Evolutionary conservation across 2,113 vertebrate species (phyloP).

Genomic region (Macroglossus sobrinus): DNA sequence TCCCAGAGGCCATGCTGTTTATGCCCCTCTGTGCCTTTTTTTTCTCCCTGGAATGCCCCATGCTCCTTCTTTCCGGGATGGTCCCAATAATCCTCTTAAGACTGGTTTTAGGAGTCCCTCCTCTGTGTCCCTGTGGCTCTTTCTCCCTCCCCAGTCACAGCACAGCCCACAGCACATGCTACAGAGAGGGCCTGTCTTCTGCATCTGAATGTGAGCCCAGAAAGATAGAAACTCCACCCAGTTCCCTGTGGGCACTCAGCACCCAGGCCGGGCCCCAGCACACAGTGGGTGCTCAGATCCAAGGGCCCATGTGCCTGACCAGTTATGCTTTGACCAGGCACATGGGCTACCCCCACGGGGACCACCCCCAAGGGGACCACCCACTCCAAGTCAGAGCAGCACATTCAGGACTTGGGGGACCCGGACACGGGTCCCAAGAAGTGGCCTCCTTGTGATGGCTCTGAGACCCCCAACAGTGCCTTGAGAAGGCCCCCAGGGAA

Average conservation of each 20-base stretch:
- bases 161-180: accelerated
- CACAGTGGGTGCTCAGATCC: not conserved
- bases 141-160: not conserved
- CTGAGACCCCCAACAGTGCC: not conserved
- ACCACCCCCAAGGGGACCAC: accelerated
- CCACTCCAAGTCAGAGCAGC: not conserved
- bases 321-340: too few relatives aligned
- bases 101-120: not conserved
- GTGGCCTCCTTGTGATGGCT: not conserved
- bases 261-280: accelerated
- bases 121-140: accelerated
- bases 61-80: too few relatives aligned
- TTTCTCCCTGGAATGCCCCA: not conserved
- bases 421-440: not conserved
- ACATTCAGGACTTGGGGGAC: not conserved
- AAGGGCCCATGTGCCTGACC: not conserved
- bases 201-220: not conserved
- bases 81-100: not conserved
- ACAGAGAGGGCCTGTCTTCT: not conserved
- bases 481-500: constrained; percentile 7
- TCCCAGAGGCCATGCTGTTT: not conserved
- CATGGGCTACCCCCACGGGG: too few relatives aligned
- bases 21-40: not conserved
- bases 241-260: accelerated
- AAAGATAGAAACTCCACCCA: not conserved